phyloP scores from a whole-genome alignment of 2,113 vertebrate genomes.

The Riparia riparia region DNA sequence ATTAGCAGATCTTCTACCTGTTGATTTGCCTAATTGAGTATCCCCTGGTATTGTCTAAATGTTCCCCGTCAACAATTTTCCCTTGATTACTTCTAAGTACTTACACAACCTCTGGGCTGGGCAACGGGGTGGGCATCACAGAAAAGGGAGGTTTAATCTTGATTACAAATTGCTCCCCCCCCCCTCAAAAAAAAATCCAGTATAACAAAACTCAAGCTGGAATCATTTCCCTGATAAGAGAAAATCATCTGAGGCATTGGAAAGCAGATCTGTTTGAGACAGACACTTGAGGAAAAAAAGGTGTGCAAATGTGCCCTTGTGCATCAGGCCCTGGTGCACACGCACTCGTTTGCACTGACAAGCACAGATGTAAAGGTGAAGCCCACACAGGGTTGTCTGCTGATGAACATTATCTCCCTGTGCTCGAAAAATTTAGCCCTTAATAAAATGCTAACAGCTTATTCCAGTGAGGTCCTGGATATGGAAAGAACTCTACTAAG shows the following conservation, averaged over 20 bases:
- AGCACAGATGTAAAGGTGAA: neutral
- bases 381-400: neutral
- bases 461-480: neutral
- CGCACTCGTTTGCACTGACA: neutral
- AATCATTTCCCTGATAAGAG: conserved; percentile 51
- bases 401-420: neutral
- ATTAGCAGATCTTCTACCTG: neutral
- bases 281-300: neutral
- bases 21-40: neutral
- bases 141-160: neutral
- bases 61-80: neutral
- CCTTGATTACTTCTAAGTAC: neutral
- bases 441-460: neutral
- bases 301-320: neutral
- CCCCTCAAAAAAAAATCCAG: neutral
- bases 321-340: neutral
- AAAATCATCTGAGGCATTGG: conserved; percentile 50
- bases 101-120: neutral
- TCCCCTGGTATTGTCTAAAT: neutral
- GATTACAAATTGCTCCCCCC: neutral
- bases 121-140: neutral
- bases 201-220: neutral
- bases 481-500: neutral
- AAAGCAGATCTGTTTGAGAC: conserved; percentile 39
- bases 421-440: neutral